A percentile compares a stretch with the other conserved stretches of the same genome.
These are phyloP conservation scores for Gallirallus australis DNA, from an alignment of 2,797 vertebrate species.

Conservation along the genomic window DNA sequence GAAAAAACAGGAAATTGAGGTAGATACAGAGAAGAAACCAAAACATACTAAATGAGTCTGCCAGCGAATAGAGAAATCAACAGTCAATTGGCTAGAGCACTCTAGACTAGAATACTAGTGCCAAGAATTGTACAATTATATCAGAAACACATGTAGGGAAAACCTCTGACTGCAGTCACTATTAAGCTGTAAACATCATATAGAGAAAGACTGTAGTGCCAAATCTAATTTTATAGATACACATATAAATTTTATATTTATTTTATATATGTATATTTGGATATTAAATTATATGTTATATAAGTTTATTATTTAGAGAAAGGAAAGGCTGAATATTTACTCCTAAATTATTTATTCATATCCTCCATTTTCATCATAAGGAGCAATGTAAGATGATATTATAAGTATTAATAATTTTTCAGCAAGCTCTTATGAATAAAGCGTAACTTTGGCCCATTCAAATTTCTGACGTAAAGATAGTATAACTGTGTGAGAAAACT, in stretches of 20 bases:
- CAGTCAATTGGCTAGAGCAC: background rate
- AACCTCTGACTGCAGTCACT: constrained; percentile 1
- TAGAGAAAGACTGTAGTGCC: background rate
- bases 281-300: background rate
- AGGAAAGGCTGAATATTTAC: constrained; percentile 30
- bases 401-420: constrained; percentile 21
- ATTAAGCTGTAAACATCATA: background rate
- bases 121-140: background rate
- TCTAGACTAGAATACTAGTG: background rate
- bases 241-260: background rate
- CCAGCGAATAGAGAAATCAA: background rate
- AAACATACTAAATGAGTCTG: background rate
- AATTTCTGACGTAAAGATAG: background rate
- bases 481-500: background rate
- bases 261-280: background rate
- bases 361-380: background rate
- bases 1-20: background rate
- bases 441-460: background rate
- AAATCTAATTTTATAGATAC: background rate
- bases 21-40: background rate
- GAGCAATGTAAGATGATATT: background rate
- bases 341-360: constrained; percentile 18
- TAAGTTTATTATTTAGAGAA: constrained; percentile 37
- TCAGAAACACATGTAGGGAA: background rate
- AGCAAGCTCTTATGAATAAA: background rate